Percentiles rank a stretch among this genome's conserved stretches.
phyloP scores from a whole-genome alignment of 2,888 invertebrate genomes.

The Abrostola tripartita region DNA sequence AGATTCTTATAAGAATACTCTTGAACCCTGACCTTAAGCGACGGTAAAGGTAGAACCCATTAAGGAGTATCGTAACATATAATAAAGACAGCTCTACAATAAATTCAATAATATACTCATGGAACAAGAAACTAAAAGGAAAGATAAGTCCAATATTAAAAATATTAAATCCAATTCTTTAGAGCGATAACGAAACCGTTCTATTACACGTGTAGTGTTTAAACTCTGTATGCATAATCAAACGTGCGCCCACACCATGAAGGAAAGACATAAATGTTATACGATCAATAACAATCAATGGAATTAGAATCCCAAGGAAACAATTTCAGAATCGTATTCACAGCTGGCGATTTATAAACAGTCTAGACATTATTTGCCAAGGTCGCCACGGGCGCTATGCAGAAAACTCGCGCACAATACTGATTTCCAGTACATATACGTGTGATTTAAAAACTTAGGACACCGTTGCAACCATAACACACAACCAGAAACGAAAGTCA shows the following conservation, averaged over 20 bases:
- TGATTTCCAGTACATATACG: constrained; percentile 20
- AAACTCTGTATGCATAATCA: constrained; percentile 35
- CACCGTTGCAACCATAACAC: constrained; percentile 58
- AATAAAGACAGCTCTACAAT: not conserved
- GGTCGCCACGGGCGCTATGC: constrained; percentile 55
- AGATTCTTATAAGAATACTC: constrained; percentile 25
- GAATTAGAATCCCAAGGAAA: constrained; percentile 33
- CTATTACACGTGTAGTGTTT: constrained; percentile 20
- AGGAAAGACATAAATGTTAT: constrained; percentile 9
- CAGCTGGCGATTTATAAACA: constrained; percentile 64
- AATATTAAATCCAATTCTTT: constrained; percentile 24
- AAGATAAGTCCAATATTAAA: constrained; percentile 14
- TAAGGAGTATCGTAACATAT: constrained; percentile 7
- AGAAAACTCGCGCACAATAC: constrained; percentile 48
- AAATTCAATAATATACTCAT: not conserved
- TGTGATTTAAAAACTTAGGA: constrained; percentile 51
- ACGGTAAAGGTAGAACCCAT: constrained; percentile 17
- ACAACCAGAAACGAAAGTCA: constrained; percentile 76
- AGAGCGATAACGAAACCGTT: constrained; percentile 23
- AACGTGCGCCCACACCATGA: constrained; percentile 41
- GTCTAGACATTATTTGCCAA: constrained; percentile 58
- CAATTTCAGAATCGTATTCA: constrained; percentile 37
- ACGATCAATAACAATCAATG: constrained; percentile 17
- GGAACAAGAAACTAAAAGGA: not conserved
- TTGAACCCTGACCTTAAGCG: constrained; percentile 36